Evolutionary conservation across 2,113 vertebrate genomes (phyloP), one percentile per base, ranked within the genome.

Genomic region (Myotis davidii): DNA sequence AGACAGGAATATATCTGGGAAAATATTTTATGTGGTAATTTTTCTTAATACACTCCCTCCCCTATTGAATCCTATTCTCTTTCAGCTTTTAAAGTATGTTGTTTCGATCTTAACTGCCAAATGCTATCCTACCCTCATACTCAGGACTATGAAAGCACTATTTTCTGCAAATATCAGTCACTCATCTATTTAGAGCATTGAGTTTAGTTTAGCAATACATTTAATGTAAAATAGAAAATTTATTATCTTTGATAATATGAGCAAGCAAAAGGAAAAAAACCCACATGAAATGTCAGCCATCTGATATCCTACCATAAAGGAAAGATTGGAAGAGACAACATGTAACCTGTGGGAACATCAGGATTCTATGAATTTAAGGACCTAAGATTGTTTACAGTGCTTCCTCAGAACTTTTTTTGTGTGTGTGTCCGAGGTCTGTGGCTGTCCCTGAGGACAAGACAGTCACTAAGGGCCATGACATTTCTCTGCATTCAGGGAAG

Each of bases 241-340:
- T 77, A 61, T 87, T 93, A 56, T 67, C n/a, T 56, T 91, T 89
- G 52, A 18, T 88, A 64, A 42, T 90, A 64, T 82, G 72, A 96
- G 6, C 21, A 91, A 65, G 39, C 25, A 85, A 89, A 20, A 37
- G 14, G 54, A 34, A 92, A 85, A 52, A 69, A 82, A 85, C 34
- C 88, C 39, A 76, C 9, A 61, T 52, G 25, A 64, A 64, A 64
- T 29, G 18, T 42, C 32, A 74, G 83, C 61, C 9, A 42, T 6
- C 14, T 88, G 61, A 81, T 1, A 50, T n/a, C 14, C 5, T 21
- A 12, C 11, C 1, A 3, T n/a, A 37, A 48, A 37, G 76, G 18
- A 29, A 90, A 87, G 1, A 85, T 54, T 25, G 14, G 20, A 85
- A 85, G 6, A 37, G 37, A 78, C 14, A 48, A 54, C 18, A 65